These are phyloP conservation scores for Spodoptera littoralis DNA, from an alignment of 2,888 invertebrate species.

Conservation along the genomic window DNA sequence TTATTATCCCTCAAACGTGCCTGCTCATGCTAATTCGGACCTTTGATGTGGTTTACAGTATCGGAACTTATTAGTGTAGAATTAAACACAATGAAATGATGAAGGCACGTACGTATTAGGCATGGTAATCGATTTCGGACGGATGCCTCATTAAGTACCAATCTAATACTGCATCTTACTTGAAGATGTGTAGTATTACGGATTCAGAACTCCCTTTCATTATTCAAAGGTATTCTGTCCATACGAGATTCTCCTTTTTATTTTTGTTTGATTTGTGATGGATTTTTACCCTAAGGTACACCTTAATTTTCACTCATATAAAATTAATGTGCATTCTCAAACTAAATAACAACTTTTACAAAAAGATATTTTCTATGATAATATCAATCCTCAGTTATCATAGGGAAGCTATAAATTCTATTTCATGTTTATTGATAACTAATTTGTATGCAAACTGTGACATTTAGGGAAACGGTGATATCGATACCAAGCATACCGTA, in stretches of 20 bases:
- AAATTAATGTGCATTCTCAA: too few relatives aligned
- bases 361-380: constrained; percentile 1
- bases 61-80: constrained; percentile 63
- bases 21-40: constrained; percentile 84
- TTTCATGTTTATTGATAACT: constrained; percentile 45
- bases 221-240: constrained; percentile 9
- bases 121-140: constrained; percentile 51
- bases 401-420: constrained; percentile 38
- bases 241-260: neutral
- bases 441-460: constrained; percentile 54
- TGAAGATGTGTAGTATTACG: constrained; percentile 41
- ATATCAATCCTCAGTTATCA: constrained; percentile 21
- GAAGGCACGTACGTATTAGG: constrained; percentile 51
- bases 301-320: too few relatives aligned
- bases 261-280: neutral
- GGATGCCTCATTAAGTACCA: constrained; percentile 23
- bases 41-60: constrained; percentile 83
- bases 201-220: constrained; percentile 6
- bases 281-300: too few relatives aligned
- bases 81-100: constrained; percentile 55
- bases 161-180: constrained; percentile 37
- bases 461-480: constrained; percentile 49
- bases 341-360: too few relatives aligned
- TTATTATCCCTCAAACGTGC: constrained; percentile 85
- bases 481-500: constrained; percentile 44